Percentiles rank a stretch among this genome's conserved stretches.
These are phyloP conservation scores for Cataglyphis albicans DNA, from an alignment of 2,888 invertebrate genomes.

Conservation along the genomic window DNA sequence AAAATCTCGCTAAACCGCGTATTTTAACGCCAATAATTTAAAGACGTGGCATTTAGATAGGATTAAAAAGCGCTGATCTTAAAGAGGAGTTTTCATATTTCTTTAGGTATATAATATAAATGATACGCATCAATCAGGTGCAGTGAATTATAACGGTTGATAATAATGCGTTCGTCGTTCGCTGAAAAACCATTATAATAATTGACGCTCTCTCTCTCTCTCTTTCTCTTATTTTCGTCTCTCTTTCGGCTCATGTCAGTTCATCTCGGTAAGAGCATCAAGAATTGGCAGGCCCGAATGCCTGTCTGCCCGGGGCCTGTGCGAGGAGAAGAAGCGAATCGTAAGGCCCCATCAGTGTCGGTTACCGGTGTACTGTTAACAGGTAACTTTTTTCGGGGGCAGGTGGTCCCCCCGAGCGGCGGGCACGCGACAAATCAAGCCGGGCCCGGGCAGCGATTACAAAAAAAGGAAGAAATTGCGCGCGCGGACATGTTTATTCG, in stretches of 20 bases:
- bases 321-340: slow-evolving; percentile 53
- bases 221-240: not conserved
- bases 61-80: not conserved
- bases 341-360: slow-evolving; percentile 68
- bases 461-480: slow-evolving; percentile 51
- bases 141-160: slow-evolving; percentile 34
- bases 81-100: not conserved
- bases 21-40: not conserved
- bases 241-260: slow-evolving; percentile 22
- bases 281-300: not conserved
- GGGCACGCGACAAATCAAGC: slow-evolving; percentile 85
- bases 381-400: slow-evolving; percentile 80
- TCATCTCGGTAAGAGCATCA: not conserved
- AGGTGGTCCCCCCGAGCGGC: slow-evolving; percentile 78
- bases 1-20: not conserved
- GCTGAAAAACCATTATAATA: slow-evolving; percentile 58
- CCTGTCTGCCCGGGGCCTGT: slow-evolving; percentile 6
- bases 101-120: not conserved
- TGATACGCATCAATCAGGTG: slow-evolving; percentile 53
- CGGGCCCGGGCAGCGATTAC: slow-evolving; percentile 60
- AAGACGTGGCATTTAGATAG: not conserved
- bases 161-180: slow-evolving; percentile 30
- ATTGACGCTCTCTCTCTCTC: slow-evolving; percentile 23
- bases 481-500: slow-evolving; percentile 53
- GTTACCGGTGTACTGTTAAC: slow-evolving; percentile 77